phyloP scores from a whole-genome alignment of 2,113 vertebrate species.

The Gallinago media region DNA sequence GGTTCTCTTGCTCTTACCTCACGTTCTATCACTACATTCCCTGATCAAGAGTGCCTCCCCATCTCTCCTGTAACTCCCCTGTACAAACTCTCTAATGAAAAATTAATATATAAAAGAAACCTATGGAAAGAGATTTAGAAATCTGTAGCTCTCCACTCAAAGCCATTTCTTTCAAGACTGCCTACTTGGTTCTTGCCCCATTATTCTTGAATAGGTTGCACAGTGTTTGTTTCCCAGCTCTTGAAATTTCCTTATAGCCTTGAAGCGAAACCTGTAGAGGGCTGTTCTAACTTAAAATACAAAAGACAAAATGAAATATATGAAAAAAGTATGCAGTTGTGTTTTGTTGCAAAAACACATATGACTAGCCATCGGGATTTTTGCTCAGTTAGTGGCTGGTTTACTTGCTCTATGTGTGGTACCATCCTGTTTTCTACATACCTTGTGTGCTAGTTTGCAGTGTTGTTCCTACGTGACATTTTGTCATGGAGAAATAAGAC shows the following conservation, averaged over 20 bases:
- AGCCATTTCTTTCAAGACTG: background rate
- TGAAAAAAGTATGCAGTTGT: background rate
- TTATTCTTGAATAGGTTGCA: background rate
- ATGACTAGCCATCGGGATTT: background rate
- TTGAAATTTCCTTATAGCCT: background rate
- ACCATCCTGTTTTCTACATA: background rate
- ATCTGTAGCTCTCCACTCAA: background rate
- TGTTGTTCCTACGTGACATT: background rate
- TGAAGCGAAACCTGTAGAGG: background rate
- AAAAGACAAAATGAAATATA: background rate
- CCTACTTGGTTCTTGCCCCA: background rate
- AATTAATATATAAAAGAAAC: background rate
- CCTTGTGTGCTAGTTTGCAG: background rate
- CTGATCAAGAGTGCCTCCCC: background rate
- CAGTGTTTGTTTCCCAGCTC: background rate
- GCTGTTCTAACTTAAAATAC: background rate
- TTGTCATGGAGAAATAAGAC: background rate
- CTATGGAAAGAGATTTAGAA: background rate
- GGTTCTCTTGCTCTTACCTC: background rate
- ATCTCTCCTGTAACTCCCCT: background rate
- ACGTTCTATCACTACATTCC: too few species aligned
- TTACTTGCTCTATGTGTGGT: background rate
- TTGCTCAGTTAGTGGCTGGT: background rate
- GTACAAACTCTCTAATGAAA: background rate
- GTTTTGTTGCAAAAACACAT: background rate